Base-by-base conservation (phyloP, 2,888 invertebrate genomes). In the Drosophila nr. perissopoda region DNA sequence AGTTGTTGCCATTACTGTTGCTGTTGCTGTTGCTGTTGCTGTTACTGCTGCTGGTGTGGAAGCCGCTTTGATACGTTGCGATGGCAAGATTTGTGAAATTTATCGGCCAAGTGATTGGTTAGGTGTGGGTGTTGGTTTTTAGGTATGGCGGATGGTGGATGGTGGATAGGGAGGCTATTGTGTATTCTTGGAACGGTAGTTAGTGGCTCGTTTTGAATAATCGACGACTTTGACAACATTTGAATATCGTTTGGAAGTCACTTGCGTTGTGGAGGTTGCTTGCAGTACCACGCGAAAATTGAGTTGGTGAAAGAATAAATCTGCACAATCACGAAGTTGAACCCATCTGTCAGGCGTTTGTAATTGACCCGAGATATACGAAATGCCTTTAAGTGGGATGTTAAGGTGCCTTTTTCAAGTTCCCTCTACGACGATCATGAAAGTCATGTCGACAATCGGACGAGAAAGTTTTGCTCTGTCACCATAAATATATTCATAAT, bases 71-170 rank as follows among this genome's bases (percentile, higher is more conserved):
- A 70, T 82, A 81, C 86, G 79, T 83, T 79, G 83, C 83, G 88
- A 91, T 80, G 80, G 82, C 79, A 86, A 86, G 88, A 90, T 90
- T 91, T 91, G 91, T 79, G 89, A 91, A 90, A 90, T 88, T 90
- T 91, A 91, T 92, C 87, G 87, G 78, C 83, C 84, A 79, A 87
- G 88, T 84, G 82, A 79, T 75, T 90, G 86, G 86, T 79, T 87
- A 88, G 76, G 78, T 84, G 81, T 82, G 69, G 71, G 75, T 67
- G 74, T 63, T 56, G 49, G 42, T 42, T 40, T 56, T 34, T 76
- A 27, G 61, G 59, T 40, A 56, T 58, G 70, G 48, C 31, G 40
- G n/a, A 40, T 46, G 21, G 46, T 4, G 46, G 25, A 40, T 40
- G 10, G 40, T n/a, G 40, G n/a, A 25, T 46, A 46, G 46, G 46